Base-by-base conservation (phyloP, 1,140 invertebrate genomes). In the Geopemphigus sp. region DNA sequence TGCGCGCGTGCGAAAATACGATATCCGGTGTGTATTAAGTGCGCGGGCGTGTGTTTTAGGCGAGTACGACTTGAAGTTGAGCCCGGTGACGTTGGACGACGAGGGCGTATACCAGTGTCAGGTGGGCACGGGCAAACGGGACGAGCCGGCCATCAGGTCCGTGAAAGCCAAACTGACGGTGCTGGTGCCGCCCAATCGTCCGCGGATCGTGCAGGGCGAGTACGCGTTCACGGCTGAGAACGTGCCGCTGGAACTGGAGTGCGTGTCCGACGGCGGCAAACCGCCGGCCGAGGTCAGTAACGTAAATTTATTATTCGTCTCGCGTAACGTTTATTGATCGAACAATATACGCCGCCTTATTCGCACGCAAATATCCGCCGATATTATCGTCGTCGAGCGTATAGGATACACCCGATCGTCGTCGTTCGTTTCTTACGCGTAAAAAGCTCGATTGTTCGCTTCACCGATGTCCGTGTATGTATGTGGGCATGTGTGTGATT, bases 91-190 rank as follows among this genome's bases (percentile, higher is more conserved):
- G 84, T 86, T 97, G 82, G 94, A 96, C 83, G 95, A 97, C 85
- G 95, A 97, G 83, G 95, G 93, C 17, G 89, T 90, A 83, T 97
- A 95, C 85, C 93, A 96, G 86, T 97, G 95, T 85, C 95, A 96
- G 87, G 94, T 95, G 22, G 87, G 88, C 84, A 90, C 91, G 80
- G 89, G 92, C 81, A 88, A 90, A 82, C 86, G 85, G 85, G 91
- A 91, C 81, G 89, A 93, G 83, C 89, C 91, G 17, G 92, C 91
- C 63, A 92, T 95, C 80, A 89, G 93, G 82, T 96, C 94, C 57
- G 88, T 91, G 81, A 93, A 92, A 85, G 94, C 95, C 80, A 89
- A 89, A 56, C 87, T 96, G n/a, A 94, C 92, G 26, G 92, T 96
- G 3, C 87, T 94, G 82, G 94, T 96, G 32, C 94, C 95, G 15